Evolutionary conservation across 2,113 vertebrate genomes (phyloP), one percentile per base, ranked within the genome.

Genomic region (Lathamus discolor): DNA sequence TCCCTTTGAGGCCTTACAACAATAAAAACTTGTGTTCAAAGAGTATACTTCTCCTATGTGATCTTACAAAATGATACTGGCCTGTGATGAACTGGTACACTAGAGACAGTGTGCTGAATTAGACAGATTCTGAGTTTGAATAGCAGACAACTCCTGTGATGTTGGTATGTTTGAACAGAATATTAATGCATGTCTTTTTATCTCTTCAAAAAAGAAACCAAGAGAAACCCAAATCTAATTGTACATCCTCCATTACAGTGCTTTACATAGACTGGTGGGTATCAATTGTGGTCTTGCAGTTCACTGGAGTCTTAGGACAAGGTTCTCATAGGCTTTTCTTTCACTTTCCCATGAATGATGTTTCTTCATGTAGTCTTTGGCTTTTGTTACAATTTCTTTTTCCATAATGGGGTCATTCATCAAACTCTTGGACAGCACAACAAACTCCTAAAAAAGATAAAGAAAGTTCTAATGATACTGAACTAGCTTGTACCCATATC

Each of bases 401-500:
- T 97, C 96, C 85, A 99, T 95, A 15, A 76, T 51, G 1, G 91
- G 95, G 44, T 99, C 98, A 2, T 94, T 92, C 79, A 99, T 90
- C 95, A 99, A 97, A 72, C 96, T 98, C 97, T 98, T 97, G 69
- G 99, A 98, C 89, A 99, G 97, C 66, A 86, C 93, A 68, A 99
- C 97, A 95, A 99, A 99, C 90, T 99, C 99, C 99, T 99, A 94
- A 59, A 78, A 69, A 37, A 81, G 66, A 77, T 57, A 74, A 87
- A 86, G 31, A 44, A 90, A 49, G 52, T 52, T 67, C 70, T 82
- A 24, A 22, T 25, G 69, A 25, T 51, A 5, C 83, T 66, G 62
- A 49, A 79, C 43, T 17, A 52, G 37, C 44, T 79, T 39, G 11
- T 31, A 16, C n/a, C 31, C 8, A 0, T 68, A 64, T 59, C 69